Conservation (phyloP, 2,797 vertebrate species). For the Enteromius treurensis region DNA sequence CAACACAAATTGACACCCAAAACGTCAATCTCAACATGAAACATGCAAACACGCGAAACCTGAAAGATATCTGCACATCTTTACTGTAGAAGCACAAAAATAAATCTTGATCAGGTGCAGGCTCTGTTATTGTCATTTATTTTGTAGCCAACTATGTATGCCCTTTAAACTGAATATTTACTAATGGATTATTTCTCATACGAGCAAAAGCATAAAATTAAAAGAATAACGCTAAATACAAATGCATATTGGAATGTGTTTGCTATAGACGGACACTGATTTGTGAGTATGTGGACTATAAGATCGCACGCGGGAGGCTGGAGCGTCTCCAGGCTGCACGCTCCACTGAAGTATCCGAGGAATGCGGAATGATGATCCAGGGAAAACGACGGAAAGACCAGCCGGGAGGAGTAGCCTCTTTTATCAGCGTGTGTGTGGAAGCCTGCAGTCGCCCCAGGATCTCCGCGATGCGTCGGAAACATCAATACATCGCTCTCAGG, state of each 20-base stretch:
- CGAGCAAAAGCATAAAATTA: neutral
- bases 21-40: neutral
- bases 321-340: neutral
- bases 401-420: neutral
- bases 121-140: neutral
- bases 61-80: neutral
- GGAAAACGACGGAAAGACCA: neutral
- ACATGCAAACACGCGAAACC: neutral
- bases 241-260: neutral
- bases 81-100: neutral
- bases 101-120: neutral
- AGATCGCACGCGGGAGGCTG: neutral
- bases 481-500: conserved; percentile 62
- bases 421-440: conserved; percentile 64
- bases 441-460: conserved; percentile 55
- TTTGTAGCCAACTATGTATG: neutral
- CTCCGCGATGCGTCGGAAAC: conserved; percentile 65
- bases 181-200: neutral
- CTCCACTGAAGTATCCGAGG: neutral
- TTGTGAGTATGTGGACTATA: neutral
- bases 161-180: neutral
- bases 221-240: neutral
- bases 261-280: neutral
- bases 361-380: conserved; percentile 17
- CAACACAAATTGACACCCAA: neutral